Conservation (phyloP, 1,140 invertebrate genomes). For the Musca vetustissima region DNA sequence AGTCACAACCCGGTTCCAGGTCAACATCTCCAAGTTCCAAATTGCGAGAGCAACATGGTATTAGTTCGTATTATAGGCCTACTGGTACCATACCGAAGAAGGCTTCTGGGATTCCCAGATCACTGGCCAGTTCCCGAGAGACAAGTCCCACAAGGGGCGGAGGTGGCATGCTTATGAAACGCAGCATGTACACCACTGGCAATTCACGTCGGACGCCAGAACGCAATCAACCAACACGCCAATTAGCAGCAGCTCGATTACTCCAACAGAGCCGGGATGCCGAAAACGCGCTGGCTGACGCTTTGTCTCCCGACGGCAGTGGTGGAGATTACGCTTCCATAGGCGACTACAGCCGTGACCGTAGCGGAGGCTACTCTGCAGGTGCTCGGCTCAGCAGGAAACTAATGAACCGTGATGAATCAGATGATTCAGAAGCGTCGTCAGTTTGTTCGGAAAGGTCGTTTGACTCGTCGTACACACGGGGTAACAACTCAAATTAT, state of each 20-base stretch:
- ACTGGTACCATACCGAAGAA: conserved; percentile 56
- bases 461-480: conserved; percentile 71
- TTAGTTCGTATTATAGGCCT: conserved; percentile 41
- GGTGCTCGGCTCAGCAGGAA: conserved; percentile 48
- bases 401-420: conserved; percentile 64
- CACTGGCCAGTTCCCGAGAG: conserved; percentile 68
- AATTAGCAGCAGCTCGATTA: conserved; percentile 77
- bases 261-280: conserved; percentile 87
- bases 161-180: conserved; percentile 39
- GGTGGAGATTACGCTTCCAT: conserved; percentile 21
- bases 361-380: conserved; percentile 19
- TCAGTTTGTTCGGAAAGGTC: conserved; percentile 92
- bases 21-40: conserved; percentile 86
- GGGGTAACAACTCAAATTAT: conserved; percentile 56
- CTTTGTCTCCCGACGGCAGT: conserved; percentile 56
- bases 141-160: conserved; percentile 61
- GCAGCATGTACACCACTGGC: conserved; percentile 43
- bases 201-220: conserved; percentile 58
- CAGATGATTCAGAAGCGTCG: conserved; percentile 89
- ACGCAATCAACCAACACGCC: conserved; percentile 61
- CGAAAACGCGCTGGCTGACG: conserved; percentile 78
- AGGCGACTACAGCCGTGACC: conserved; percentile 25
- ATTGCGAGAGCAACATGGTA: conserved; percentile 62
- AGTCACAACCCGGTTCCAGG: conserved; percentile 81
- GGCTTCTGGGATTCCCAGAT: conserved; percentile 73